Evolutionary conservation across 2,113 vertebrate genomes (phyloP).

Genomic region (Cephalopterus ornatus): DNA sequence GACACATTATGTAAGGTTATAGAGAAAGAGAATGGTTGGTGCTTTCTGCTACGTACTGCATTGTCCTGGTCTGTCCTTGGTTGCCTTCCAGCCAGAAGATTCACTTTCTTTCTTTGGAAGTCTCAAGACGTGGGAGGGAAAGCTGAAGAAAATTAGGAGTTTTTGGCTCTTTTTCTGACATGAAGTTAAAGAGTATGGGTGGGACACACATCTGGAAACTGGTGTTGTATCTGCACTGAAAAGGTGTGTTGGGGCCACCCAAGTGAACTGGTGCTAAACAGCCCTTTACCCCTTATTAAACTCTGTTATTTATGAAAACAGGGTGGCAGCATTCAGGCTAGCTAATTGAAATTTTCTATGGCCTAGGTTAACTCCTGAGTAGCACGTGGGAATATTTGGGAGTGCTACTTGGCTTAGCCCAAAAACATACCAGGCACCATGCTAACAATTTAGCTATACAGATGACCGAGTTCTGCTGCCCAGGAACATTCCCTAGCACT

Average conservation of each 20-base stretch:
- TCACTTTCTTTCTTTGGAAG: not conserved
- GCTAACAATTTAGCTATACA: not conserved
- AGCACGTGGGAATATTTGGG: not conserved
- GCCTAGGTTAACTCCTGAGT: not conserved
- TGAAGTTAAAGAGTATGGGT: not conserved
- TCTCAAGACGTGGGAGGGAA: not conserved
- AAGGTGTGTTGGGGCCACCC: not conserved
- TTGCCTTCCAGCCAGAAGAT: not conserved
- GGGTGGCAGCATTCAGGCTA: not conserved
- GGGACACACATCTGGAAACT: not conserved
- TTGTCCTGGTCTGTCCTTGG: not conserved
- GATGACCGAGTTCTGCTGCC: not conserved
- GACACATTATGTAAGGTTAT: not conserved
- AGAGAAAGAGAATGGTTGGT: not conserved
- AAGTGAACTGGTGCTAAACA: not conserved
- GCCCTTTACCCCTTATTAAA: not conserved
- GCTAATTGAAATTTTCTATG: not conserved
- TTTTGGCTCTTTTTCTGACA: not conserved
- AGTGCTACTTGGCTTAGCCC: not conserved
- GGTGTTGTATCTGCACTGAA: not conserved
- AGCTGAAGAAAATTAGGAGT: not conserved
- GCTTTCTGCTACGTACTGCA: not conserved
- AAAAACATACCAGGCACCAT: not conserved
- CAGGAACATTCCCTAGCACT: conserved; percentile 4
- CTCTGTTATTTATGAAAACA: not conserved